Percentiles rank a stretch among this genome's conserved stretches.
These are phyloP conservation scores for Periplaneta americana DNA, from an alignment of 1,140 invertebrate genomes.

Conservation along the genomic window DNA sequence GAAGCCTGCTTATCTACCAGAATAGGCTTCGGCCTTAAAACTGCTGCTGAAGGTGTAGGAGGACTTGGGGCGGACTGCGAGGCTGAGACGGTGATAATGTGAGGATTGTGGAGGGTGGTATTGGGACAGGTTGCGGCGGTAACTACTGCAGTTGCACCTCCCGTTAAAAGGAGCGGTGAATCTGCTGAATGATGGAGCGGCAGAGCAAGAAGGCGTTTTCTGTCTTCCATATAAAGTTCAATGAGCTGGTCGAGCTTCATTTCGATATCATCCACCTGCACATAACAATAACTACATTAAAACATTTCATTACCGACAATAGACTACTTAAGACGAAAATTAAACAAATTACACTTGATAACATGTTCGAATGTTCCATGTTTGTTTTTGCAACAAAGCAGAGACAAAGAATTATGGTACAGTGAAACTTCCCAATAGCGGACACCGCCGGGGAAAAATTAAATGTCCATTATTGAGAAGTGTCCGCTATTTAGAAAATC, in stretches of 20 bases:
- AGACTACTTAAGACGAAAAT: too few species aligned
- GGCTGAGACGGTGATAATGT: slow-evolving; percentile 16
- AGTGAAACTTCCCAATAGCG: too few species aligned
- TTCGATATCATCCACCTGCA: slow-evolving; percentile 89
- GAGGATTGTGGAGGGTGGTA: background rate
- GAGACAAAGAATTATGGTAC: too few species aligned
- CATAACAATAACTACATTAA: too few species aligned
- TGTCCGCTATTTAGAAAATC: too few species aligned
- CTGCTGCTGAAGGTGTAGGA: slow-evolving; percentile 23
- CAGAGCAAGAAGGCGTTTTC: slow-evolving; percentile 55
- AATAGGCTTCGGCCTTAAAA: slow-evolving; percentile 49
- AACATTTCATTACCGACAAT: too few species aligned
- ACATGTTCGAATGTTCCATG: too few species aligned
- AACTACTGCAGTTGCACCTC: background rate
- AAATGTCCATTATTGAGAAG: too few species aligned
- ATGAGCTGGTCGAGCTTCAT: slow-evolving; percentile 88
- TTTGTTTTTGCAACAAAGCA: too few species aligned
- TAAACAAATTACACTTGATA: too few species aligned
- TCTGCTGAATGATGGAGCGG: slow-evolving; percentile 31
- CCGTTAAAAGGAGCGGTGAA: slow-evolving; percentile 19
- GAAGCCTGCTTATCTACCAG: slow-evolving; percentile 68
- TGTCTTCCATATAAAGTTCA: slow-evolving; percentile 88
- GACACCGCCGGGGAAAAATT: too few species aligned
- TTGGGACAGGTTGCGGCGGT: background rate
- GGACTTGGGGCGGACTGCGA: slow-evolving; percentile 28